Conservation (phyloP, 1,140 invertebrate species). For the Bombyx mori region ASM3026992v2 NC_085134.1:7230501-7231000, state of each 20-base stretch:
- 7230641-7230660: constrained; percentile 25
- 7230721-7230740: constrained; percentile 36
- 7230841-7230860: too few relatives aligned
- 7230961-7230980: background rate
- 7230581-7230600: constrained; percentile 58
- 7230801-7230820: too few relatives aligned
- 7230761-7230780: too few relatives aligned
- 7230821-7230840: too few relatives aligned
- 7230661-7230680: constrained; percentile 79
- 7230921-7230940: background rate
- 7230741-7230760: background rate
- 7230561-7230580: constrained; percentile 29
- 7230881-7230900: too few relatives aligned
- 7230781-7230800: too few relatives aligned
- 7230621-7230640: constrained; percentile 27
- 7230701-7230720: constrained; percentile 25
- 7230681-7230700: constrained; percentile 30
- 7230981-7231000: background rate
- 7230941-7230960: background rate
- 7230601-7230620: constrained; percentile 17
- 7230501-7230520: constrained; percentile 41
- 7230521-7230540: constrained; percentile 24
- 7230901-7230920: too few relatives aligned
- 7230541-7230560: constrained; percentile 28
- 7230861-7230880: too few relatives aligned